Evolutionary conservation across 2,113 vertebrate species (phyloP).

Genomic region (Ahaetulla prasina): DNA sequence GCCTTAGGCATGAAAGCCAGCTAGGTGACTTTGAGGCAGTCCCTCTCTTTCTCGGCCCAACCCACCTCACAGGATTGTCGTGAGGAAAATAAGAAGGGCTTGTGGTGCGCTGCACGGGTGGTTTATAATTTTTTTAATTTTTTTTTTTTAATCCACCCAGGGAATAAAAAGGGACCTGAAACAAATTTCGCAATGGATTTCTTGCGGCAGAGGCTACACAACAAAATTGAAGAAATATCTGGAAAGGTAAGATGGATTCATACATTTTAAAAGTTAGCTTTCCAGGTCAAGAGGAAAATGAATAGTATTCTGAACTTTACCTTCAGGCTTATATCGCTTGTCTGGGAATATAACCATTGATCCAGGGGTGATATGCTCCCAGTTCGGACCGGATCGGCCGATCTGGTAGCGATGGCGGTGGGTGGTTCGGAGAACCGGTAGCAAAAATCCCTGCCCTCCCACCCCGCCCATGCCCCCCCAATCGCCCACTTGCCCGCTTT

Average conservation of each 20-base stretch:
- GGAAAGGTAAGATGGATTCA: conserved; percentile 73
- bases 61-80: not conserved
- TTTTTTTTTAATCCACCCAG: conserved; percentile 49
- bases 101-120: not conserved
- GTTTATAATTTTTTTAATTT: not conserved
- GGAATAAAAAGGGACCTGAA: conserved; percentile 13
- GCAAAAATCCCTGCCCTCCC: too few species aligned
- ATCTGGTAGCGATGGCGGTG: too few species aligned
- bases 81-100: not conserved
- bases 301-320: not conserved
- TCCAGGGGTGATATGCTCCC: too few species aligned
- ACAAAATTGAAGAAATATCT: conserved; percentile 85
- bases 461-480: too few species aligned
- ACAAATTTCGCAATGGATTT: conserved; percentile 77
- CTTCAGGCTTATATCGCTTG: not conserved
- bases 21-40: not conserved
- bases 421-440: too few species aligned
- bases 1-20: not conserved
- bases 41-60: not conserved
- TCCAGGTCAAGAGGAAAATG: not conserved
- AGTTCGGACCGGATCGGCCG: too few species aligned
- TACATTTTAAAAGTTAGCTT: not conserved
- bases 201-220: conserved; percentile 83
- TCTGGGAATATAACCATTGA: not conserved
- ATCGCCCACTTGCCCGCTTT: too few species aligned